Evolutionary conservation across 64 coral and sea anemone species (phyloP).

Genomic region (Actinia tenebrosa): DNA sequence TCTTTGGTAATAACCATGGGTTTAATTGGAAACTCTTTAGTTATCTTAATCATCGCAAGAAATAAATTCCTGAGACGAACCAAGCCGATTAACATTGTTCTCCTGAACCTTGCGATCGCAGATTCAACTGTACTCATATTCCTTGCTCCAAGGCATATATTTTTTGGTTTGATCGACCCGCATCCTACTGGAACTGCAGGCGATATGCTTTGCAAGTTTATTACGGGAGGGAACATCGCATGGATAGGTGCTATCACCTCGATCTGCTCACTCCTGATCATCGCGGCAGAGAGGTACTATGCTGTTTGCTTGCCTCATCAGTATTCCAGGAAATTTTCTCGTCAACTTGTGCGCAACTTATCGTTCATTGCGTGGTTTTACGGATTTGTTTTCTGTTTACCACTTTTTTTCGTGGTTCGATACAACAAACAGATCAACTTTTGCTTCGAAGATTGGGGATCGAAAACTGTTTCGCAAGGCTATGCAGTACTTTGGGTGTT

Average conservation of each 20-base stretch:
- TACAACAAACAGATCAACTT: slow-evolving; percentile 19
- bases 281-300: slow-evolving; percentile 16
- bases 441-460: slow-evolving; percentile 14
- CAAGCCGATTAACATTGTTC: slow-evolving; percentile 9
- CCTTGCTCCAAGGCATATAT: slow-evolving; percentile 18
- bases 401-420: neutral
- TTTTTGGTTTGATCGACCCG: slow-evolving; percentile 8
- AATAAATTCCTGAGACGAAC: neutral
- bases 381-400: slow-evolving; percentile 1
- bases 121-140: slow-evolving; percentile 6
- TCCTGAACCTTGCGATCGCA: slow-evolving; percentile 15
- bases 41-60: neutral
- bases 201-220: slow-evolving; percentile 13
- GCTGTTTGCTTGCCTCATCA: neutral
- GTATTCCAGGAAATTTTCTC: neutral
- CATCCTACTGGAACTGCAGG: neutral
- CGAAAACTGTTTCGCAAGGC: neutral
- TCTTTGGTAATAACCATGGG: neutral
- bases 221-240: slow-evolving; percentile 5
- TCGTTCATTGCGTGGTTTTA: neutral
- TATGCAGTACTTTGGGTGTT: slow-evolving; percentile 9
- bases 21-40: slow-evolving; percentile 8
- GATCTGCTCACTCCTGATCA: slow-evolving; percentile 2
- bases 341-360: neutral
- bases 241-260: slow-evolving; percentile 30